Percentiles rank a stretch among this genome's conserved stretches.
phyloP scores from a whole-genome alignment of 2,888 invertebrate species.

The Quadroppia sp. region DNA sequence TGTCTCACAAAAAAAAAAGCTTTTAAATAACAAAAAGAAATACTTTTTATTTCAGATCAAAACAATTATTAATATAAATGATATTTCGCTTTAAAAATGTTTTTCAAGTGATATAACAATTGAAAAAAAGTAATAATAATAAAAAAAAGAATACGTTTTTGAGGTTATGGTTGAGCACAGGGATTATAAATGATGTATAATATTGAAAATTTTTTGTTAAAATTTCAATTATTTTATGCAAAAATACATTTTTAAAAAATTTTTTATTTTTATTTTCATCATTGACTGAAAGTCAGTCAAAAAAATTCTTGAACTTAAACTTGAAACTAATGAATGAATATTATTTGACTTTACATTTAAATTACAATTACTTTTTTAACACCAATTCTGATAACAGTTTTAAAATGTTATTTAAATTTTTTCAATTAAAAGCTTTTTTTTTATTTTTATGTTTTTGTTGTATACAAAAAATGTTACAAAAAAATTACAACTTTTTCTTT shows the following conservation, averaged over 20 bases:
- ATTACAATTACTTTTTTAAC: background rate
- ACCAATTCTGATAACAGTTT: background rate
- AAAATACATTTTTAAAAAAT: background rate
- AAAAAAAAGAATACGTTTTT: background rate
- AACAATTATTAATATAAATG: too few species aligned
- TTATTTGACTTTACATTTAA: background rate
- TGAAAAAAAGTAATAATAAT: too few species aligned
- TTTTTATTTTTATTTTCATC: background rate
- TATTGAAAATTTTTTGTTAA: background rate
- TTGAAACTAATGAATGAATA: background rate
- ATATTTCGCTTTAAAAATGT: too few species aligned
- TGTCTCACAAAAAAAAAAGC: too few species aligned
- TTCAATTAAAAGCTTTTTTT: too few species aligned
- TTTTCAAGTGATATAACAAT: too few species aligned
- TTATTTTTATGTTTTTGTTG: too few species aligned
- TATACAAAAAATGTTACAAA: too few species aligned
- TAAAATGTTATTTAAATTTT: too few species aligned
- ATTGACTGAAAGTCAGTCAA: background rate
- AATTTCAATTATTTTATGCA: background rate
- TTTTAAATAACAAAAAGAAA: too few species aligned
- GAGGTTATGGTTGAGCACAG: background rate
- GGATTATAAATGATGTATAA: background rate
- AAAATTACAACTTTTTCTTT: too few species aligned
- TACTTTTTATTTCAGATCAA: too few species aligned
- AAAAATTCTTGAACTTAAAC: conserved; percentile 2